Percentiles rank a stretch among this genome's conserved stretches.
Evolutionary conservation across 2,888 invertebrate genomes (phyloP).

Genomic region (Drosophila histrio): DNA sequence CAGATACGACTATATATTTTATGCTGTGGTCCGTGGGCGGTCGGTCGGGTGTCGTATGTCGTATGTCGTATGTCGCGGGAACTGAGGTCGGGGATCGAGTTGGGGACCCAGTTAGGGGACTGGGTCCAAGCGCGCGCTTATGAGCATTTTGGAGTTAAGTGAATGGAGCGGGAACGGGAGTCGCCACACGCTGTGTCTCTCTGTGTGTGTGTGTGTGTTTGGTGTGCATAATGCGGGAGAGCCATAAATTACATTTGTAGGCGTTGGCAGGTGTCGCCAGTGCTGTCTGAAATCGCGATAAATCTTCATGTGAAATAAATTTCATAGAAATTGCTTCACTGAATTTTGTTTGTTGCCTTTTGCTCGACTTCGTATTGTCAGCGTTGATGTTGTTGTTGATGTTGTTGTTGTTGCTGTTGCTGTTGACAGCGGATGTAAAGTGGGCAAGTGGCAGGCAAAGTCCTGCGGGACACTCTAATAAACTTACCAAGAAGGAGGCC

Average conservation of each 20-base stretch:
- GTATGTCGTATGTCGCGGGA: constrained; percentile 24
- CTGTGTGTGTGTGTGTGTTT: constrained; percentile 41
- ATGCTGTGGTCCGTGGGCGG: constrained; percentile 57
- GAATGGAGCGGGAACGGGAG: constrained; percentile 47
- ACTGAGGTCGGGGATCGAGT: constrained; percentile 3
- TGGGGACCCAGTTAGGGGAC: constrained; percentile 3
- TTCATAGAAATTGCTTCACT: constrained; percentile 84
- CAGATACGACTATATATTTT: constrained; percentile 68
- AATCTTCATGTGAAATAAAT: constrained; percentile 85
- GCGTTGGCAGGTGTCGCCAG: constrained; percentile 85
- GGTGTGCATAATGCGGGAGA: constrained; percentile 82
- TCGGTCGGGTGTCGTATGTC: constrained; percentile 41
- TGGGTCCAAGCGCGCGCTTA: constrained; percentile 53
- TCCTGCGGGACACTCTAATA: constrained; percentile 76
- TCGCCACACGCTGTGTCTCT: constrained; percentile 65
- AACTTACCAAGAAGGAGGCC: constrained; percentile 47
- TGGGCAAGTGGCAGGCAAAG: constrained; percentile 54
- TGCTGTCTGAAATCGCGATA: constrained; percentile 85
- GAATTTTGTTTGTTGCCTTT: constrained; percentile 81
- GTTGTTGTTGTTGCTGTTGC: constrained; percentile 23
- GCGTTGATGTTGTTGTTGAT: constrained; percentile 35
- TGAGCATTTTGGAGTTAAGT: constrained; percentile 72
- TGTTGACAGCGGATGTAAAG: constrained; percentile 67
- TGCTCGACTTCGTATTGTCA: constrained; percentile 59
- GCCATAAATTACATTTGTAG: constrained; percentile 85